Evolutionary conservation across 2,113 vertebrate species (phyloP).

Genomic region (Xiphias gladius): DNA sequence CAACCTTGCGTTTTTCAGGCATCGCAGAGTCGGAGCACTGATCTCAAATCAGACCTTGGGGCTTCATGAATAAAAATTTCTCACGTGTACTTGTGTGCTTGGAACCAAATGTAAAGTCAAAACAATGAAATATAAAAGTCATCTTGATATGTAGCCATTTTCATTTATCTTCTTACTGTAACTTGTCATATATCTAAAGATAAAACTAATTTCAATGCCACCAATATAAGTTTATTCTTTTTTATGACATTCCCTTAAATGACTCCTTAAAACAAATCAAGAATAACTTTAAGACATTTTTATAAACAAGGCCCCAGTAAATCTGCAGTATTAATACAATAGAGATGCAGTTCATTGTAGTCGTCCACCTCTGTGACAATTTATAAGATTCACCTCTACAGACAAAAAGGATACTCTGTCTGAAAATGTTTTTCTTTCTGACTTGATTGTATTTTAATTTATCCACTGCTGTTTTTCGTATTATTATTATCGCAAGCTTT

Average conservation of each 20-base stretch:
- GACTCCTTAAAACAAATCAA: constrained; percentile 24
- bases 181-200: constrained; percentile 35
- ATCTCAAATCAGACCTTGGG: constrained; percentile 14
- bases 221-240: constrained; percentile 46
- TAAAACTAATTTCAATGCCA: constrained; percentile 45
- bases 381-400: constrained; percentile 15
- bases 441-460: constrained; percentile 52
- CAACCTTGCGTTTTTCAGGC: not conserved
- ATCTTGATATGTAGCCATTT: constrained; percentile 58
- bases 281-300: constrained; percentile 42
- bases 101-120: constrained; percentile 52
- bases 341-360: constrained; percentile 16
- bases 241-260: constrained; percentile 18
- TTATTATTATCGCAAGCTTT: constrained; percentile 56
- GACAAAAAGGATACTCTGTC: not conserved
- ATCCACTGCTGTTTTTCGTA: constrained; percentile 38
- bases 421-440: constrained; percentile 23
- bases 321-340: constrained; percentile 35
- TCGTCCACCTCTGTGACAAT: constrained; percentile 7
- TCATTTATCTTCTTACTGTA: constrained; percentile 38
- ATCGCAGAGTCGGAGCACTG: not conserved
- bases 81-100: constrained; percentile 21
- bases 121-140: constrained; percentile 1
- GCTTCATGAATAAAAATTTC: not conserved
- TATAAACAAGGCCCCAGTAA: constrained; percentile 33